Evolutionary conservation across 2,888 invertebrate species (phyloP).

Genomic region (Ceriagrion tenellum): DNA sequence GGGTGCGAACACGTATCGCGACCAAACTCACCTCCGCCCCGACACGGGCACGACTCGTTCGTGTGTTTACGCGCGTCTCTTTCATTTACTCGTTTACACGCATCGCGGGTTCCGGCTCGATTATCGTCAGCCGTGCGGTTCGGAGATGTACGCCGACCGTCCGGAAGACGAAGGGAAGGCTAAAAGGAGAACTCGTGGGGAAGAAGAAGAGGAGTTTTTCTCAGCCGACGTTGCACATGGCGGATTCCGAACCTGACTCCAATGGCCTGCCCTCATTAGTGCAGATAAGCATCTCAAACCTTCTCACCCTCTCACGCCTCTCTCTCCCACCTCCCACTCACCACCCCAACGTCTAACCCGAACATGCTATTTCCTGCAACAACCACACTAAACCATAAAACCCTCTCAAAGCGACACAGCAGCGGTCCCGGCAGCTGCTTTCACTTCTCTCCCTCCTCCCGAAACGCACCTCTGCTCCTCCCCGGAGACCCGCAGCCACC

Average conservation of each 20-base stretch:
- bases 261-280: not conserved
- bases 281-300: conserved; percentile 28
- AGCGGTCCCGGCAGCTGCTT: not conserved
- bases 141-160: no score
- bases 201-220: not conserved
- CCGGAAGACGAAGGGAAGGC: not conserved
- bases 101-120: no score
- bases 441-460: not conserved
- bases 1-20: no score
- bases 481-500: not conserved
- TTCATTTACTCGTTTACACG: no score
- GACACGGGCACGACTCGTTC: no score
- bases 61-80: no score
- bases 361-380: conserved; percentile 30
- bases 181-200: not conserved
- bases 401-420: not conserved
- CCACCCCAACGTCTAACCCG: not conserved
- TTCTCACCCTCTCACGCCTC: not conserved
- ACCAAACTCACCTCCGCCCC: no score
- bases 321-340: not conserved
- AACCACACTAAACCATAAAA: conserved; percentile 32
- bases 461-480: not conserved
- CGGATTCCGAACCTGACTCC: conserved; percentile 5
- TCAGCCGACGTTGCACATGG: not conserved
- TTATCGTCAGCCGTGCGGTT: no score